phyloP scores from a whole-genome alignment of 2,888 invertebrate genomes.

The Glaucopsyche alexis region DNA sequence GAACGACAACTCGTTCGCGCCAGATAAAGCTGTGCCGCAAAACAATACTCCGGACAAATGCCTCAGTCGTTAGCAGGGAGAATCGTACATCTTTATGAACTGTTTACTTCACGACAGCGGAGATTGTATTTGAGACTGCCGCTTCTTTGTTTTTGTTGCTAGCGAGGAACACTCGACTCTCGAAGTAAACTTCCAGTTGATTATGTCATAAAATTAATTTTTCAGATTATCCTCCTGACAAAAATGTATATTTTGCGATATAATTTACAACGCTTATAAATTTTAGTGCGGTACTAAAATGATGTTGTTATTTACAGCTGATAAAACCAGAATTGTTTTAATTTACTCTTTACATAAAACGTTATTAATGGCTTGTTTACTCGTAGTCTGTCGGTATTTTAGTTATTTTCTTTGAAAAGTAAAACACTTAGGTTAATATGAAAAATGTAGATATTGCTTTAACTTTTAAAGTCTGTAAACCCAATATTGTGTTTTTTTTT shows the following conservation, averaged over 20 bases:
- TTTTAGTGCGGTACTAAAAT: conserved; percentile 20
- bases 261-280: conserved; percentile 14
- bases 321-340: conserved; percentile 14
- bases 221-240: conserved; percentile 5
- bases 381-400: neutral
- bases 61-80: conserved; percentile 65
- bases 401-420: neutral
- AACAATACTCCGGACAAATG: conserved; percentile 73
- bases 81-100: conserved; percentile 71
- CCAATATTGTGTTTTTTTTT: neutral
- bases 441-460: neutral
- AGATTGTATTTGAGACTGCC: conserved; percentile 46
- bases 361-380: conserved; percentile 17
- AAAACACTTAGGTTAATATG: neutral
- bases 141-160: conserved; percentile 30
- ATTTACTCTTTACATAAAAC: conserved; percentile 11
- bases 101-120: conserved; percentile 60
- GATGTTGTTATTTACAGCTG: conserved; percentile 17
- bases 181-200: conserved; percentile 23
- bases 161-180: conserved; percentile 10
- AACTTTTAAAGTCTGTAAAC: no score
- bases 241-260: conserved; percentile 18
- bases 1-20: conserved; percentile 75
- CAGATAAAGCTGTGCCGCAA: conserved; percentile 76
- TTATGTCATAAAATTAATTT: conserved; percentile 28